Conservation (phyloP, 2,888 invertebrate species). For the Noctua janthina region DNA sequence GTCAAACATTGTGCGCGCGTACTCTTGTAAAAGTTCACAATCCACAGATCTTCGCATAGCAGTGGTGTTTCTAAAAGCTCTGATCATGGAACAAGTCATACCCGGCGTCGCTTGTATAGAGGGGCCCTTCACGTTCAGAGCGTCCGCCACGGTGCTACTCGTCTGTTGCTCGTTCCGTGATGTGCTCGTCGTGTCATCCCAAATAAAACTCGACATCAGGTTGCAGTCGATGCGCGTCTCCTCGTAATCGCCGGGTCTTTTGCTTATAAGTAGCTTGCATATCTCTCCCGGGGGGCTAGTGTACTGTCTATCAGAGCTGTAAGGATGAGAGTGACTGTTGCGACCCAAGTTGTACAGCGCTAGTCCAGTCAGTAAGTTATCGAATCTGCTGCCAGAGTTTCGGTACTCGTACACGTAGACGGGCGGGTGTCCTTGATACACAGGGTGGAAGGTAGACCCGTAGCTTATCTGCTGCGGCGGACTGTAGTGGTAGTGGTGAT, state of each 20-base stretch:
- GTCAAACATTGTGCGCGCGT: conserved; percentile 66
- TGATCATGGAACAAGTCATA: conserved; percentile 79
- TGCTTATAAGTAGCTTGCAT: conserved; percentile 77
- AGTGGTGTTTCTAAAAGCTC: conserved; percentile 67
- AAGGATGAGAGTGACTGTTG: conserved; percentile 64
- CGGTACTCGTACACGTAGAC: conserved; percentile 79
- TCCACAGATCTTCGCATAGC: conserved; percentile 73
- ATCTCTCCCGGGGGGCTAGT: conserved; percentile 71
- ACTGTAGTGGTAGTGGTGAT: conserved; percentile 78
- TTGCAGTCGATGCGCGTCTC: conserved; percentile 79
- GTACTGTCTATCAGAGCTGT: conserved; percentile 68
- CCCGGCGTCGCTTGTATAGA: conserved; percentile 76
- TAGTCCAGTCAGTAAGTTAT: conserved; percentile 78
- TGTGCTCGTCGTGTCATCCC: conserved; percentile 65
- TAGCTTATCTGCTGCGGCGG: conserved; percentile 78
- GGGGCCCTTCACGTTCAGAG: conserved; percentile 77
- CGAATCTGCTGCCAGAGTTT: conserved; percentile 79
- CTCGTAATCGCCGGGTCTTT: conserved; percentile 77
- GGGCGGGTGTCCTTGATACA: conserved; percentile 77
- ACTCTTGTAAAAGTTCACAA: conserved; percentile 79
- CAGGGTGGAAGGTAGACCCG: conserved; percentile 74
- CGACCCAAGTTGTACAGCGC: conserved; percentile 82
- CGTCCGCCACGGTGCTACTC: conserved; percentile 75
- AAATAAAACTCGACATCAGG: conserved; percentile 80
- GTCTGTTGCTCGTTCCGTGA: conserved; percentile 57